Conservation (phyloP, 2,888 invertebrate species). For the Pasiphila rectangulata region DNA sequence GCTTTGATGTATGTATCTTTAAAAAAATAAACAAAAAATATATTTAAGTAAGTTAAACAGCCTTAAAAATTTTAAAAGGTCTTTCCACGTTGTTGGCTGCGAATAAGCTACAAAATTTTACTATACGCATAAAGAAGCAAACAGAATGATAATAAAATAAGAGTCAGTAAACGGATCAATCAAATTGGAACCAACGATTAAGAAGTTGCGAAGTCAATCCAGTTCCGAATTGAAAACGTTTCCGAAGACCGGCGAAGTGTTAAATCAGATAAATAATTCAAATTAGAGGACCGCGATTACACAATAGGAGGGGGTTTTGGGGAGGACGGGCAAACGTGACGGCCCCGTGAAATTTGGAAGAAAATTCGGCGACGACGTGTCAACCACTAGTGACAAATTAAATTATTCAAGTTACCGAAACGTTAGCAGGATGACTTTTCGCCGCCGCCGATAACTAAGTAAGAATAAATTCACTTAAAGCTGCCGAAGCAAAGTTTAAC, state of each 20-base stretch:
- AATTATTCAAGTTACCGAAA: slow-evolving; percentile 80
- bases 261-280: slow-evolving; percentile 78
- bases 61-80: no score
- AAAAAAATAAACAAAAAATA: no score
- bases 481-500: slow-evolving; percentile 78
- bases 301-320: slow-evolving; percentile 53
- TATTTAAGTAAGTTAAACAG: no score
- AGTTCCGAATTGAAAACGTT: slow-evolving; percentile 40
- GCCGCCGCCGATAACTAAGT: slow-evolving; percentile 77
- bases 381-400: slow-evolving; percentile 78
- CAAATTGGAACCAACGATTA: slow-evolving; percentile 27
- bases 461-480: slow-evolving; percentile 80
- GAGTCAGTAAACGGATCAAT: slow-evolving; percentile 20
- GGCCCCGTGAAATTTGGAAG: slow-evolving; percentile 66
- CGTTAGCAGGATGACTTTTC: slow-evolving; percentile 79
- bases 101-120: no score
- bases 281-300: slow-evolving; percentile 72
- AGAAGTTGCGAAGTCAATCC: slow-evolving; percentile 26
- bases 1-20: no score
- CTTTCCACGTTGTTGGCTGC: no score
- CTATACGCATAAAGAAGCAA: no score
- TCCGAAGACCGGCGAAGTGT: slow-evolving; percentile 47
- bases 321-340: slow-evolving; percentile 63
- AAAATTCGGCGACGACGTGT: slow-evolving; percentile 75
- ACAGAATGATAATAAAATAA: not conserved